phyloP scores from a whole-genome alignment of 1,140 invertebrate genomes.

The Drosophila ambigua region DNA sequence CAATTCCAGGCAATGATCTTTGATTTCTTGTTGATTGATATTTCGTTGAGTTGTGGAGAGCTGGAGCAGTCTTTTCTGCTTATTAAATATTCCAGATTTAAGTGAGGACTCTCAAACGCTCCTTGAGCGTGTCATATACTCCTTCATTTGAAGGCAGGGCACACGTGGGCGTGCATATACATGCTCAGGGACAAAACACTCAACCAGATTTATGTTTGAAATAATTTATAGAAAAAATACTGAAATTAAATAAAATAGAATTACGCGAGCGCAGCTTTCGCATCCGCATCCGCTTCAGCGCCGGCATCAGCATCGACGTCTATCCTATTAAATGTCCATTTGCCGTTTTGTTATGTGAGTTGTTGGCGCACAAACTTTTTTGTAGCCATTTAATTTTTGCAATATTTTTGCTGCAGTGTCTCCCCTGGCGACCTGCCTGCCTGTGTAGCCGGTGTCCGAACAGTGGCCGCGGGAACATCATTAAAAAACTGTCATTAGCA shows the following conservation, averaged over 20 bases:
- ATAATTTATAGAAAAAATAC: slow-evolving; percentile 80
- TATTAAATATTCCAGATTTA: neutral
- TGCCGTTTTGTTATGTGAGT: slow-evolving; percentile 75
- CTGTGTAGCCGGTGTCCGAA: slow-evolving; percentile 49
- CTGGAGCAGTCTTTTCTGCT: neutral
- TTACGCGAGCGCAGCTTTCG: slow-evolving; percentile 51
- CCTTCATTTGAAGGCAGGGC: slow-evolving; percentile 17
- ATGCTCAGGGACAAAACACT: slow-evolving; percentile 32
- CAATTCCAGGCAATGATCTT: too few relatives aligned
- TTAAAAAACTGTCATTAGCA: slow-evolving; percentile 83
- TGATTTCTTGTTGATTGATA: too few relatives aligned
- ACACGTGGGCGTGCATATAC: slow-evolving; percentile 24
- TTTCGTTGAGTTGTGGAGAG: neutral
- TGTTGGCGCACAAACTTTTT: slow-evolving; percentile 65
- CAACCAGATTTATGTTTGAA: slow-evolving; percentile 79
- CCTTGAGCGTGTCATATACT: slow-evolving; percentile 2
- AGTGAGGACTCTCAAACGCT: neutral
- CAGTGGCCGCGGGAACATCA: slow-evolving; percentile 46
- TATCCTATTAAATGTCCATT: slow-evolving; percentile 82
- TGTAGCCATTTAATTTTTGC: slow-evolving; percentile 73
- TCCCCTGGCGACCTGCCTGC: slow-evolving; percentile 16
- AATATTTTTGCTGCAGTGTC: slow-evolving; percentile 40
- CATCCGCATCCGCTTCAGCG: slow-evolving; percentile 11
- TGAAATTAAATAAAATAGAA: slow-evolving; percentile 76
- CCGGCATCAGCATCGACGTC: slow-evolving; percentile 55